A percentile compares a stretch with the other conserved stretches of the same genome.
phyloP scores from a whole-genome alignment of 1,140 invertebrate species.

The Meloidogyne exigua region DNA sequence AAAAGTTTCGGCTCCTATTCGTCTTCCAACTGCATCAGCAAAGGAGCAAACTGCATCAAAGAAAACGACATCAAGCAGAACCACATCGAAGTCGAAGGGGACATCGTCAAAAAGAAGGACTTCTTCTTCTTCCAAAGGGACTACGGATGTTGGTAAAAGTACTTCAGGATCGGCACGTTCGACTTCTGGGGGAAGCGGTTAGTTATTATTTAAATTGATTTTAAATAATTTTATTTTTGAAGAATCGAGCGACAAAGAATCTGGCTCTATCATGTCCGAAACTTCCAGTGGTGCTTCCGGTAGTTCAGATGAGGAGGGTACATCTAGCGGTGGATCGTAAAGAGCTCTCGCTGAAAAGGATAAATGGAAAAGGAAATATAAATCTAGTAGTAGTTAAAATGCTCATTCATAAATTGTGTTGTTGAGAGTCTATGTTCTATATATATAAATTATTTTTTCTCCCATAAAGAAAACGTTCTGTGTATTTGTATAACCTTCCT shows the following conservation, averaged over 20 bases:
- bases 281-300: not conserved
- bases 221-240: not conserved
- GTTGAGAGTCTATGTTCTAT: too few species aligned
- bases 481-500: too few species aligned
- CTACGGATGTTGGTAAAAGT: not conserved
- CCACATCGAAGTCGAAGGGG: not conserved
- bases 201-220: too few species aligned
- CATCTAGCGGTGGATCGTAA: not conserved
- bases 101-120: not conserved
- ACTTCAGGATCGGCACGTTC: not conserved
- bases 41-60: not conserved
- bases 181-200: not conserved
- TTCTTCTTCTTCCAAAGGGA: not conserved
- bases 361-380: not conserved
- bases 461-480: too few species aligned
- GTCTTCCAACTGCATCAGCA: not conserved
- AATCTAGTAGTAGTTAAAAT: not conserved
- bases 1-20: not conserved
- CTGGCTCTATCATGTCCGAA: not conserved
- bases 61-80: not conserved
- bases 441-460: too few species aligned
- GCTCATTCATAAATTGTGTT: not conserved
- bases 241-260: not conserved
- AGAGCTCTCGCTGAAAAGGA: not conserved
- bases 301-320: not conserved